A percentile compares a stretch with the other conserved stretches of the same genome.
phyloP scores from a whole-genome alignment of 2,113 vertebrate genomes.

The Xiphias gladius region DNA sequence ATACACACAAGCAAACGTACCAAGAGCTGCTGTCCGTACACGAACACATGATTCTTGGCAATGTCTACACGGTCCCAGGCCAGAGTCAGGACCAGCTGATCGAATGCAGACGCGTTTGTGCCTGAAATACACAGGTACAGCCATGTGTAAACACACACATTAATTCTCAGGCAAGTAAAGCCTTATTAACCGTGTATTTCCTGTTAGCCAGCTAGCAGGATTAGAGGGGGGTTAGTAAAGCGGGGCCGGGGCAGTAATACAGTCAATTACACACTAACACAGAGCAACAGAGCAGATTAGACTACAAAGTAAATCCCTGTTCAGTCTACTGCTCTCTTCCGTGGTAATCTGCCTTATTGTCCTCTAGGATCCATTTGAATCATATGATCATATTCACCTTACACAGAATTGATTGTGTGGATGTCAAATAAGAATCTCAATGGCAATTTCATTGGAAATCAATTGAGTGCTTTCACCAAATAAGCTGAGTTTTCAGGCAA shows the following conservation, averaged over 20 bases:
- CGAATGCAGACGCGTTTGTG: conserved; percentile 95
- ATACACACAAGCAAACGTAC: conserved; percentile 83
- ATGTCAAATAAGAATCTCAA: not conserved
- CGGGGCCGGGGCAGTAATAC: conserved; percentile 40
- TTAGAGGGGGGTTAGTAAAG: conserved; percentile 50
- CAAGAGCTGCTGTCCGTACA: conserved; percentile 98
- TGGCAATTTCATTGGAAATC: not conserved
- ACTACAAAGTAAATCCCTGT: conserved; percentile 53
- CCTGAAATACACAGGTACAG: conserved; percentile 83
- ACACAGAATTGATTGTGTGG: conserved; percentile 1
- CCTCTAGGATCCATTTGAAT: conserved; percentile 33
- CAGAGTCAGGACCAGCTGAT: conserved; percentile 97
- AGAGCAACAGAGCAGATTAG: conserved; percentile 55
- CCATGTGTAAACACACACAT: conserved; percentile 45
- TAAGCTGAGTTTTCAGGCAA: too few species aligned
- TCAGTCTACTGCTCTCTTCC: conserved; percentile 43
- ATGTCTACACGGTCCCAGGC: conserved; percentile 99
- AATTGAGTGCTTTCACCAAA: not conserved
- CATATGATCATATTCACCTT: conserved; percentile 5
- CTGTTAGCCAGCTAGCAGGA: conserved; percentile 51
- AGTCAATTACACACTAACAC: conserved; percentile 66
- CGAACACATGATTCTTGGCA: conserved; percentile 99
- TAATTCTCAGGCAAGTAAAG: conserved; percentile 29
- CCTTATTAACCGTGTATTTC: conserved; percentile 46
- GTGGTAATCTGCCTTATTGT: conserved; percentile 42